phyloP scores from a whole-genome alignment of 2,888 invertebrate genomes.

The Andrena minutula region DNA sequence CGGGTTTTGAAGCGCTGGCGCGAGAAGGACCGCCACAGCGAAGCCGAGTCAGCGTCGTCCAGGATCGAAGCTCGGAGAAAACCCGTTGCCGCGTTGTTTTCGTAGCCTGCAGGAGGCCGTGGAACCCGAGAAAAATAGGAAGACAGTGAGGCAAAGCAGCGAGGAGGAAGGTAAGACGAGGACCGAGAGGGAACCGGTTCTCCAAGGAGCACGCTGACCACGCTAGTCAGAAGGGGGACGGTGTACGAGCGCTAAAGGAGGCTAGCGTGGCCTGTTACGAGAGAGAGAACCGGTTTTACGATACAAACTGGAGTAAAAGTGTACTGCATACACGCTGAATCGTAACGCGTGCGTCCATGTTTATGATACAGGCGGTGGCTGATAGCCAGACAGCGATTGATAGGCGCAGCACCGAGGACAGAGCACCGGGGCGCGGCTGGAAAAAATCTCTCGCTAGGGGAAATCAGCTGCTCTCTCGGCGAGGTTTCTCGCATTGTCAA shows the following conservation, averaged over 20 bases:
- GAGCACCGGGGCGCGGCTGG: background rate
- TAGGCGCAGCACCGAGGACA: conserved; percentile 1
- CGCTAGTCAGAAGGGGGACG: conserved; percentile 43
- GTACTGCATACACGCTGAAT: conserved; percentile 73
- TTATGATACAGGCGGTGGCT: conserved; percentile 55
- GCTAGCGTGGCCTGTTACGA: conserved; percentile 77
- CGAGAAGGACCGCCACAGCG: conserved; percentile 23
- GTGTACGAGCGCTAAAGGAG: conserved; percentile 70
- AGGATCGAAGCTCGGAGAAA: conserved; percentile 49
- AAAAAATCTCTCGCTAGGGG: background rate
- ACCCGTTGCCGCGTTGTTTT: conserved; percentile 73
- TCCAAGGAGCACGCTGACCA: conserved; percentile 60
- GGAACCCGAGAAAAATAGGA: conserved; percentile 65
- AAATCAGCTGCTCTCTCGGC: background rate
- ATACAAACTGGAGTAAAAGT: conserved; percentile 82
- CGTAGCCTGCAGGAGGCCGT: conserved; percentile 70
- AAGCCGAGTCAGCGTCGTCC: conserved; percentile 14
- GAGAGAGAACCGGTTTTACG: conserved; percentile 78
- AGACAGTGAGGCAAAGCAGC: conserved; percentile 10
- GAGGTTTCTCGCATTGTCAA: background rate
- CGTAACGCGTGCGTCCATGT: conserved; percentile 63
- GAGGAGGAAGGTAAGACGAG: conserved; percentile 33
- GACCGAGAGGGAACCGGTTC: conserved; percentile 63
- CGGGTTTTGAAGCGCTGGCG: conserved; percentile 38
- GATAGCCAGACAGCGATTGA: conserved; percentile 43